Percentiles rank a stretch among this genome's conserved stretches.
These are phyloP conservation scores for Glossosoma conforme DNA, from an alignment of 1,140 invertebrate genomes.

Conservation along the genomic window DNA sequence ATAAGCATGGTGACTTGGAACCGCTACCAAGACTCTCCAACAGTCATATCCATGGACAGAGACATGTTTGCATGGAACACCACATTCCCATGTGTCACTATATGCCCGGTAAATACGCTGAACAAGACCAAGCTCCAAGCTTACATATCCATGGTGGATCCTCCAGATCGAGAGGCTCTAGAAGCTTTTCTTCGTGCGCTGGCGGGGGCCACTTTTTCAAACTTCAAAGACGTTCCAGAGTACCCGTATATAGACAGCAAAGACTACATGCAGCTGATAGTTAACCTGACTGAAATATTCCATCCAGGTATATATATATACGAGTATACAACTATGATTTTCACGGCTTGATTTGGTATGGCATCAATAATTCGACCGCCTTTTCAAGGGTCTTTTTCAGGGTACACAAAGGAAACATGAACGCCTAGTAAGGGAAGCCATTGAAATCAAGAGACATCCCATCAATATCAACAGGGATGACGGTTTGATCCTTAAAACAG, in stretches of 20 bases:
- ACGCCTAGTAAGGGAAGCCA: no score
- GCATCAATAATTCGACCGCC: no score
- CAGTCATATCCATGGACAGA: constrained; percentile 63
- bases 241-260: constrained; percentile 46
- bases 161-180: constrained; percentile 47
- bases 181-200: constrained; percentile 51
- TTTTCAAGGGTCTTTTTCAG: no score
- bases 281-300: constrained; percentile 51
- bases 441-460: no score
- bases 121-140: constrained; percentile 46
- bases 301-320: constrained; percentile 46
- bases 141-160: constrained; percentile 45
- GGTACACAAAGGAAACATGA: no score
- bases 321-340: no score
- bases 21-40: constrained; percentile 59
- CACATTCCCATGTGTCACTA: constrained; percentile 57
- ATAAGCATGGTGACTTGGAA: constrained; percentile 56
- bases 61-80: constrained; percentile 68
- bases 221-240: constrained; percentile 50
- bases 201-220: constrained; percentile 53
- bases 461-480: no score
- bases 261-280: constrained; percentile 53
- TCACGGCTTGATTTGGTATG: no score
- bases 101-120: constrained; percentile 50
- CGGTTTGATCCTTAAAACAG: no score